Conservation (phyloP, 2,888 invertebrate species). For the Ophioninae sp. region DNA sequence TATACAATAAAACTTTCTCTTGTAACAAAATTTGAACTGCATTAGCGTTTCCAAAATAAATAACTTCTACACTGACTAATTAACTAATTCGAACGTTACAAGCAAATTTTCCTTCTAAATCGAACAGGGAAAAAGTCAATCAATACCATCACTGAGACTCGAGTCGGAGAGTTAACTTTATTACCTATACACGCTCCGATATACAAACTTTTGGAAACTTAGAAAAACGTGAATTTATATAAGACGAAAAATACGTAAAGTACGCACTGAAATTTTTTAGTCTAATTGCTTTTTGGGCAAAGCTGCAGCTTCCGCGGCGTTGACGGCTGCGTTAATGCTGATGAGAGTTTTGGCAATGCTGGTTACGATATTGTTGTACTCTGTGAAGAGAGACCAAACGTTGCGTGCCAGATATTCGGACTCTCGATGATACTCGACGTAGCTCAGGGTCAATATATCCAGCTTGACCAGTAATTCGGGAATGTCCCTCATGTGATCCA, state of each 20-base stretch:
- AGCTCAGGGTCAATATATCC: conserved; percentile 78
- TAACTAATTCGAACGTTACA: neutral
- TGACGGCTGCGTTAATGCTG: conserved; percentile 80
- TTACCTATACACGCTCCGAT: neutral
- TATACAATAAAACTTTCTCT: neutral
- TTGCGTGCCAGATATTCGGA: conserved; percentile 77
- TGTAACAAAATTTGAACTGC: no score
- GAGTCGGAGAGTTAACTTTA: neutral
- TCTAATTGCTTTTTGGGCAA: conserved; percentile 77
- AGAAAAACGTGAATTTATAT: neutral
- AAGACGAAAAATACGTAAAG: neutral
- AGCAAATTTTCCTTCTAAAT: neutral
- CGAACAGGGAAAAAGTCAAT: neutral
- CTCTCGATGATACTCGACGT: conserved; percentile 79
- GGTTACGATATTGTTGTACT: conserved; percentile 82
- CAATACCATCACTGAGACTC: no score
- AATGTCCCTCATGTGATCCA: conserved; percentile 79
- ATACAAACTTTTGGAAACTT: neutral
- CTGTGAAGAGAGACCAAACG: conserved; percentile 79
- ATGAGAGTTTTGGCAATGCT: conserved; percentile 81
- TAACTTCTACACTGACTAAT: neutral
- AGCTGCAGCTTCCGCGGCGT: conserved; percentile 80
- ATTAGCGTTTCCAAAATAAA: neutral
- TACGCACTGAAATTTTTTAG: conserved; percentile 56
- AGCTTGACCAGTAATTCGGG: conserved; percentile 81